Evolutionary conservation across 1,140 invertebrate species (phyloP), one percentile per base, ranked within the genome.

Genomic region (Platorchestia sp.): DNA sequence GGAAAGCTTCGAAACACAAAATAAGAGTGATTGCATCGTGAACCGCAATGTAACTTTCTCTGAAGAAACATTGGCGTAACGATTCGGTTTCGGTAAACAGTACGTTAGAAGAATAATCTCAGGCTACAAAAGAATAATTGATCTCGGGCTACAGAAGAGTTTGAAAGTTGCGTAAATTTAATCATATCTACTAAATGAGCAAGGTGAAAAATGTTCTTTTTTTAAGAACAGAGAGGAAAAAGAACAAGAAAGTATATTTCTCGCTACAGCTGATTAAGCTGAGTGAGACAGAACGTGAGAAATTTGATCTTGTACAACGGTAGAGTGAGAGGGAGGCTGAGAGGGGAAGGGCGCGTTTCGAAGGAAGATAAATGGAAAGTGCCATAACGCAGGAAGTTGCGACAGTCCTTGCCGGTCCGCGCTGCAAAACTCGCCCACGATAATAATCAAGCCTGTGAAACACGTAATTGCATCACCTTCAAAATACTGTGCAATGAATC

Each of bases 391-490:
- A 75, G 59, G 59, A 75, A 75, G 59, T 75, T 75, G 59, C 59
- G 59, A 75, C 59, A 75, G 14, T 75, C 59, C 27, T 22, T 51
- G 6, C 47, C 47, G 6, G 47, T 19, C 47, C 47, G 6, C 3
- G 59, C 3, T 75, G 59, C 36, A 75, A 75, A 75, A 36, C 59
- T 75, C 59, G 27, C 10, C 59, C 59, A 75, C 59, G 27, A 1
- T 75, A 75, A 75, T 75, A 75, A 75, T 75, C 59, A 75, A 75
- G 59, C 27, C 59, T 75, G 59, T 75, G 59, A 75, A 75, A 75
- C 47, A 75, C 59, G 59, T 22, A 75, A 75, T 75, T 75, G 36
- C 59, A 75, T 75, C 59, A 36, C 47, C 47, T 51, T 27, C 14
- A 75, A 75, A 75, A 22, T 75, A 36, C 27, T 19, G 59, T 75